A percentile compares a stretch with the other conserved stretches of the same genome.
phyloP scores from a whole-genome alignment of 2,113 vertebrate genomes.

The Lethenteron reissneri region DNA sequence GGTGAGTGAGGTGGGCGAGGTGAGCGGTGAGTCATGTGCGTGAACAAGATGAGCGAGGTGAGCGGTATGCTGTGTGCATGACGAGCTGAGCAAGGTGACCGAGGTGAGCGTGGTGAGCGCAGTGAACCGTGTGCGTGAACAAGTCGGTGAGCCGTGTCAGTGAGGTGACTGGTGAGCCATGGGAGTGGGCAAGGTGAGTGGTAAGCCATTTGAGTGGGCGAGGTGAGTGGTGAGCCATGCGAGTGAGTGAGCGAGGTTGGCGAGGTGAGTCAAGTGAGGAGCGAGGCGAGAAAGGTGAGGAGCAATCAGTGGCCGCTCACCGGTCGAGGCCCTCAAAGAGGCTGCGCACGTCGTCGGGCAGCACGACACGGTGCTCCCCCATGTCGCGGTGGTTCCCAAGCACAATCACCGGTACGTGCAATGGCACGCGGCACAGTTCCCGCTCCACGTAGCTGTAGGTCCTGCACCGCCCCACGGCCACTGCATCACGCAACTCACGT shows the following conservation, averaged over 20 bases:
- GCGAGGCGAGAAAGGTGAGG: neutral
- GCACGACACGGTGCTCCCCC: conserved; percentile 79
- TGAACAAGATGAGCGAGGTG: neutral
- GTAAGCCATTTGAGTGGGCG: too few species aligned
- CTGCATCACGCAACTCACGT: neutral
- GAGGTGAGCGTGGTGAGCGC: too few species aligned
- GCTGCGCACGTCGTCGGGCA: conserved; percentile 59
- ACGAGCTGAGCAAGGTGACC: too few species aligned
- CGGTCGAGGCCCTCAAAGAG: conserved; percentile 61
- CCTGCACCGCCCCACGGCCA: conserved; percentile 23
- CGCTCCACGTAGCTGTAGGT: conserved; percentile 81
- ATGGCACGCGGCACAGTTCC: conserved; percentile 81
- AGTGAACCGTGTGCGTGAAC: too few species aligned
- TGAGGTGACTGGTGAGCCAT: too few species aligned
- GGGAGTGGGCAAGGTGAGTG: too few species aligned
- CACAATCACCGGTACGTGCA: conserved; percentile 74
- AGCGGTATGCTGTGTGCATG: accelerated
- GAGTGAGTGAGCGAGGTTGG: neutral
- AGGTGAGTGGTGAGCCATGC: neutral
- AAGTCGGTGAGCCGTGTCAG: too few species aligned
- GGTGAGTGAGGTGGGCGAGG: neutral
- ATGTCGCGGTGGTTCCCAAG: conserved; percentile 89
- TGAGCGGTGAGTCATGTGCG: neutral
- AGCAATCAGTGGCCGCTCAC: conserved; percentile 17
- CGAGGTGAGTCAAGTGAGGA: neutral